phyloP scores from a whole-genome alignment of 1,140 invertebrate genomes.

The Trissolcus basalis region DNA sequence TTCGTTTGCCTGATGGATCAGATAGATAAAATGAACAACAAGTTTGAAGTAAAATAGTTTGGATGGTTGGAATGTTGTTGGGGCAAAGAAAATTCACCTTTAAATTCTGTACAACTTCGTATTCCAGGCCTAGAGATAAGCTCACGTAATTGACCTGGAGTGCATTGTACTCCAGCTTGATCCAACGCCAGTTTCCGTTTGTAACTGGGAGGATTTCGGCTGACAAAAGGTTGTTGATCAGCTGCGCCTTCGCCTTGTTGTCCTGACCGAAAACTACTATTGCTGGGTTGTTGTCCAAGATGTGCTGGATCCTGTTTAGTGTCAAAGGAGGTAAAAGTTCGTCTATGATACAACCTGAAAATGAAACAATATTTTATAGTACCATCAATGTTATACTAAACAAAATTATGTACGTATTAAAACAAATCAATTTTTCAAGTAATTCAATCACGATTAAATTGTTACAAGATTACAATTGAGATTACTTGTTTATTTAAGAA shows the following conservation, averaged over 20 bases:
- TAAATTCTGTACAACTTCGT: constrained; percentile 84
- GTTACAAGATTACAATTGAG: too few species aligned
- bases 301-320: constrained; percentile 74
- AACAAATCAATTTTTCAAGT: too few species aligned
- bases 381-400: background rate
- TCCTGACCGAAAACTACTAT: constrained; percentile 84
- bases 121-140: constrained; percentile 83
- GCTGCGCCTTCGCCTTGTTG: constrained; percentile 81
- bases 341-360: constrained; percentile 74
- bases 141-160: constrained; percentile 78
- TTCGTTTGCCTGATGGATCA: constrained; percentile 78
- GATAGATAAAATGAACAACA: constrained; percentile 60
- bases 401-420: background rate
- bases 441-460: too few species aligned
- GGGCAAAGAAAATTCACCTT: constrained; percentile 68
- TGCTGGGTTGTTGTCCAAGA: constrained; percentile 76
- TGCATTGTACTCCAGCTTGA: constrained; percentile 83
- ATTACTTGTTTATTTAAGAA: too few species aligned
- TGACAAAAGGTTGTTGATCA: constrained; percentile 85
- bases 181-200: constrained; percentile 81
- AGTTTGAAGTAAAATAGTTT: too few species aligned
- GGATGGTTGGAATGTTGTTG: constrained; percentile 17
- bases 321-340: constrained; percentile 76
- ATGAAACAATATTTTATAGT: constrained; percentile 9
- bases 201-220: constrained; percentile 79